Evolutionary conservation across 1,140 invertebrate genomes (phyloP), one percentile per base, ranked within the genome.

Genomic region (Drosophila melanica): DNA sequence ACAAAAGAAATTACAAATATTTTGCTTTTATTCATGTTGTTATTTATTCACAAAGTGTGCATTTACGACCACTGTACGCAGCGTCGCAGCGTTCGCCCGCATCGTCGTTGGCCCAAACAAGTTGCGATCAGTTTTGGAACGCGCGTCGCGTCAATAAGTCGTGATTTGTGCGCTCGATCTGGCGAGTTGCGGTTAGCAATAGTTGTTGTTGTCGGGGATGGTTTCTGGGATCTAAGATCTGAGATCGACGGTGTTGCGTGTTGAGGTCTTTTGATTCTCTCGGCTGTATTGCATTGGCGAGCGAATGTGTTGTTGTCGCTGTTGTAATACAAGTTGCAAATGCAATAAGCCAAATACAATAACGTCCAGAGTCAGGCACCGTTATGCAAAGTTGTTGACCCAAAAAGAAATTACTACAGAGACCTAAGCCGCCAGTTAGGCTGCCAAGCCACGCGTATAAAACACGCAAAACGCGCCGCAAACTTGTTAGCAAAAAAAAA

Each of bases 381-480:
- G 81, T 86, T 86, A 86, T 79, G 81, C 81, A 86, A 86, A 86
- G 75, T 72, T 72, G 60, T 70, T 74, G 66, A 81, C 81, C 81
- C 60, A 86, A 81, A 86, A 86, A 86, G 47, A 78, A 77, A 75
- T 71, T 73, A 86, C 72, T 75, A 71, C 72, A 63, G 57, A 44
- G 77, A 68, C 63, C 54, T 57, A 74, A 70, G 71, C 48, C 44
- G 65, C 18, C 68, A 57, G 50, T 65, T 71, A 76, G 57, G 63
- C 50, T 64, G 73, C 57, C 48, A 63, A 79, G 66, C 81, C 54
- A 51, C 48, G 81, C 75, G 79, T 85, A 58, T 71, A 85, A 85
- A 62, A 62, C 53, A 47, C 81, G 44, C 65, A 66, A 75, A 77
- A 57, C 42, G 50, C 68, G 35, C 59, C 39, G 18, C 51, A 53